phyloP scores from a whole-genome alignment of 2,888 invertebrate species.

The Meta bourneti region DNA sequence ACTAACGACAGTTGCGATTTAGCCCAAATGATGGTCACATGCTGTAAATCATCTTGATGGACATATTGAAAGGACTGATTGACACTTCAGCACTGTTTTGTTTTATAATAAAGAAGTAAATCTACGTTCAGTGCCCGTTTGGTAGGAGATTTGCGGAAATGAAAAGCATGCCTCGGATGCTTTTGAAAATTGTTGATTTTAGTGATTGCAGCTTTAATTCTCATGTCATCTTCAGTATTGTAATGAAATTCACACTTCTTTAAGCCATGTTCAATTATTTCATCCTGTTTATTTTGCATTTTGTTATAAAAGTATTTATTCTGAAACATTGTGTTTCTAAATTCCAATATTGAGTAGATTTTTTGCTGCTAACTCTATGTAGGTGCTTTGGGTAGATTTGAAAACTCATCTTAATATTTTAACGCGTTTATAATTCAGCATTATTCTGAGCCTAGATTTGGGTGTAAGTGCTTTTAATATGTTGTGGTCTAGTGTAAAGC shows the following conservation, averaged over 20 bases:
- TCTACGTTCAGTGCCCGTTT: neutral
- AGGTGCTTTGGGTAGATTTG: no score
- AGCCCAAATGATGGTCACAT: neutral
- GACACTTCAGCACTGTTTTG: neutral
- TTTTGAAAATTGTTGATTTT: neutral
- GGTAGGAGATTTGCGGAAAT: neutral
- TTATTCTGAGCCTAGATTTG: neutral
- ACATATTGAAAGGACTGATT: neutral
- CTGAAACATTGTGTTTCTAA: no score
- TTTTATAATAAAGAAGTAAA: neutral
- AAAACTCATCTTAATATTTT: no score
- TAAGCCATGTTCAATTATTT: no score
- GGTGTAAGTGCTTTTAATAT: neutral
- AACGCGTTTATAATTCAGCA: no score
- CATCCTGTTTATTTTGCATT: no score
- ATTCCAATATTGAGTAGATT: no score
- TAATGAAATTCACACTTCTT: no score
- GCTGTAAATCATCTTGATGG: neutral
- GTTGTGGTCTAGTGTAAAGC: neutral
- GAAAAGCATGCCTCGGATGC: neutral
- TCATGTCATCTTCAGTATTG: no score
- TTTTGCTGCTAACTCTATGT: no score
- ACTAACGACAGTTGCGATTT: neutral
- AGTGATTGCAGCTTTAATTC: conserved; percentile 1
- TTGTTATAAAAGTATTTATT: no score